Percentiles rank a stretch among this genome's conserved stretches.
These are phyloP conservation scores for Schizopygopsis malacanthus DNA, from an alignment of 2,797 vertebrate genomes.

Conservation along the genomic window DNA sequence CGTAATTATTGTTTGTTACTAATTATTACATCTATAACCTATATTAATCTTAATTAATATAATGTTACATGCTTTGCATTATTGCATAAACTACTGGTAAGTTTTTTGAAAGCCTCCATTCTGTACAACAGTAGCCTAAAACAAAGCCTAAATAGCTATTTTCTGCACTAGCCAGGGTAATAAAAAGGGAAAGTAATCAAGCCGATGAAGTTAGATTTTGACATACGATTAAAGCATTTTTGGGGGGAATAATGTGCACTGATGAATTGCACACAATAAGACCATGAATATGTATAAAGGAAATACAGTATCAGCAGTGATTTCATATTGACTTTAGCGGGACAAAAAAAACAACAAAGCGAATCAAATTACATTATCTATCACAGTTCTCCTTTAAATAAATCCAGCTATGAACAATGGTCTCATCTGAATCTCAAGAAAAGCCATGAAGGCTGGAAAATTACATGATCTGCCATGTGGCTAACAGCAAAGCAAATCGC, in stretches of 20 bases:
- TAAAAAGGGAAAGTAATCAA: neutral
- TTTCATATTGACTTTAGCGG: neutral
- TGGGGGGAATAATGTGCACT: neutral
- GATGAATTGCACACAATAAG: neutral
- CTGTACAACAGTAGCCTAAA: neutral
- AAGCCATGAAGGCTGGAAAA: constrained; percentile 36
- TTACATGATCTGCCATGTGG: constrained; percentile 27
- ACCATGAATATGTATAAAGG: neutral
- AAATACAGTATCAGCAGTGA: neutral
- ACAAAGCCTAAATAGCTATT: neutral
- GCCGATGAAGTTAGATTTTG: neutral
- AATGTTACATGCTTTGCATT: neutral
- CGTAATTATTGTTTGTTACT: neutral
- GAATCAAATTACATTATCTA: neutral
- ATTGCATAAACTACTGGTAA: neutral
- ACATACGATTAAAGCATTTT: neutral
- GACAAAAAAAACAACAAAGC: neutral
- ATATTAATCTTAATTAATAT: neutral
- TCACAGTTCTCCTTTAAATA: neutral
- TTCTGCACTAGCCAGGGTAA: neutral
- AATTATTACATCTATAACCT: no score
- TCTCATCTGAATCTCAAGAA: constrained; percentile 27
- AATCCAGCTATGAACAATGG: constrained; percentile 2
- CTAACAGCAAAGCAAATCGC: constrained; percentile 34
- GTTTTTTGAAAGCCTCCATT: neutral